A percentile compares a stretch with the other conserved stretches of the same genome.
These are phyloP conservation scores for Scopus umbretta DNA, from an alignment of 2,113 vertebrate genomes.

Conservation along the genomic window DNA sequence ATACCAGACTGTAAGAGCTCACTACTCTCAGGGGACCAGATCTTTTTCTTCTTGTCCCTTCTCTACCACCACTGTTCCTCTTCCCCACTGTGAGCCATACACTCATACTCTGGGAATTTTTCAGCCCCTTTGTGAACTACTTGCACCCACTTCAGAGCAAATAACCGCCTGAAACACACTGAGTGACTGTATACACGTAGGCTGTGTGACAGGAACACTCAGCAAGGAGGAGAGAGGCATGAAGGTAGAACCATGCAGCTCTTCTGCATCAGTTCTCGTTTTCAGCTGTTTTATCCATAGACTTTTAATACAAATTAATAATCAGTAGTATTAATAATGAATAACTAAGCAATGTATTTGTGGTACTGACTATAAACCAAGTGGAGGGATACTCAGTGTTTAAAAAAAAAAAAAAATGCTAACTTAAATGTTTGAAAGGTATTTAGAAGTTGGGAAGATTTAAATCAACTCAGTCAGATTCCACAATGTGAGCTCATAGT, in stretches of 20 bases:
- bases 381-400: background rate
- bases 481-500: background rate
- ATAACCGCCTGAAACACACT: background rate
- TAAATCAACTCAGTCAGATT: background rate
- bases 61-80: background rate
- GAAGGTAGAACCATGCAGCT: background rate
- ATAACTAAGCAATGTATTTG: background rate
- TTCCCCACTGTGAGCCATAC: background rate
- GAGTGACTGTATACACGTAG: accelerated
- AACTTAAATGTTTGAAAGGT: background rate
- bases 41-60: background rate
- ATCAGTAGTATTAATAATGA: background rate
- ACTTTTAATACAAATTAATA: background rate
- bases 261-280: background rate
- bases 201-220: accelerated
- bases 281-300: background rate
- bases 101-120: background rate
- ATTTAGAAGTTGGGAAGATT: background rate
- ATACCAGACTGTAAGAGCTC: background rate
- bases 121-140: background rate
- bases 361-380: background rate
- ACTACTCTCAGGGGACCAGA: background rate
- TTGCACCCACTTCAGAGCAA: background rate
- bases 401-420: background rate
- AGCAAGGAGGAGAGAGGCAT: background rate